Percentiles rank a stretch among this genome's conserved stretches.
These are phyloP conservation scores for Portevinia maculata DNA, from an alignment of 2,888 invertebrate species.

Conservation along the genomic window DNA sequence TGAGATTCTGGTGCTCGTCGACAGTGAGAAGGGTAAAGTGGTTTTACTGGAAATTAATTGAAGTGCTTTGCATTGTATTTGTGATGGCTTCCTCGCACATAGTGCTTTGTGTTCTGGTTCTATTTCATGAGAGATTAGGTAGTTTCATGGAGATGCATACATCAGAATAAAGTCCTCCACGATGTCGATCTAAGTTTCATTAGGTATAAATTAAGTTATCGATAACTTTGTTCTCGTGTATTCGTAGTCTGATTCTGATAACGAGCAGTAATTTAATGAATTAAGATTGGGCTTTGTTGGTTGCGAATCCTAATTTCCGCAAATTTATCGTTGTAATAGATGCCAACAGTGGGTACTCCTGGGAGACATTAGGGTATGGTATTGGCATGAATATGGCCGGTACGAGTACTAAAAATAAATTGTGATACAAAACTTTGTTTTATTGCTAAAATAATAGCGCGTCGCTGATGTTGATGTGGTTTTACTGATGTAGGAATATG, in stretches of 20 bases:
- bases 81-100: conserved; percentile 41
- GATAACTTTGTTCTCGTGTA: conserved; percentile 47
- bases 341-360: conserved; percentile 2
- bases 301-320: conserved; percentile 28
- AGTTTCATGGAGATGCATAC: conserved; percentile 15
- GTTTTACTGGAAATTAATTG: conserved; percentile 70
- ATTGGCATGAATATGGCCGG: neutral
- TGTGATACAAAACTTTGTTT: neutral
- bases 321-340: conserved; percentile 37
- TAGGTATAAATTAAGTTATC: conserved; percentile 53
- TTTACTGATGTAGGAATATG: no score
- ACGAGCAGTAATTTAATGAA: conserved; percentile 34
- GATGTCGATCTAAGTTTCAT: conserved; percentile 30
- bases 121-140: conserved; percentile 12
- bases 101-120: conserved; percentile 14
- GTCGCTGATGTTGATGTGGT: no score
- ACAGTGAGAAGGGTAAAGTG: conserved; percentile 50
- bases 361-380: conserved; percentile 19
- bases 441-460: neutral
- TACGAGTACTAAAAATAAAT: neutral
- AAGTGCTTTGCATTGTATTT: conserved; percentile 69
- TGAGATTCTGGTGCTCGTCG: conserved; percentile 21
- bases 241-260: conserved; percentile 18
- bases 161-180: neutral
- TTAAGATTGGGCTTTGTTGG: conserved; percentile 37